phyloP scores from a whole-genome alignment of 2,888 invertebrate species.

The Ormyrus labotus region DNA sequence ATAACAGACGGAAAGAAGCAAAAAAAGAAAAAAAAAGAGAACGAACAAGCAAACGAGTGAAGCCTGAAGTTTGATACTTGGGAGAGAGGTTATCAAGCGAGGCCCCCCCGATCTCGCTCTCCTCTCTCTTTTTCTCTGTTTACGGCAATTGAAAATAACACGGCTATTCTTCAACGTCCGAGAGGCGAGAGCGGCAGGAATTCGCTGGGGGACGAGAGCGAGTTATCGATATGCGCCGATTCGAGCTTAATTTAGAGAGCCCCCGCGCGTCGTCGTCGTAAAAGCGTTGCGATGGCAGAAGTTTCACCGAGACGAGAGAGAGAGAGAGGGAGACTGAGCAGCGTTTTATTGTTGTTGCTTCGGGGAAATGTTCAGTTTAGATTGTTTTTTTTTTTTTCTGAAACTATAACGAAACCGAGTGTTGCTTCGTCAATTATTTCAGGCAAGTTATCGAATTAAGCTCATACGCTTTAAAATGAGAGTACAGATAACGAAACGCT shows the following conservation, averaged over 20 bases:
- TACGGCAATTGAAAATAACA: slow-evolving; percentile 47
- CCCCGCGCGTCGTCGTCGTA: background rate
- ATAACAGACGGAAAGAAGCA: too few relatives aligned
- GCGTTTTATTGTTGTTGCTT: too few relatives aligned
- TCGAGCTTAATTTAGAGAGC: slow-evolving; percentile 26
- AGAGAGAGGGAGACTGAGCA: too few relatives aligned
- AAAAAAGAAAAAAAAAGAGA: too few relatives aligned
- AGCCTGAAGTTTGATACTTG: slow-evolving; percentile 26
- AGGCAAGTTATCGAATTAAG: too few relatives aligned
- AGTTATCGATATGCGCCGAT: slow-evolving; percentile 12
- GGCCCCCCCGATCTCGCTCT: slow-evolving; percentile 8
- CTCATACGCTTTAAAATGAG: too few relatives aligned
- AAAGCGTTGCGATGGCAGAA: too few relatives aligned
- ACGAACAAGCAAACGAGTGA: slow-evolving; percentile 19
- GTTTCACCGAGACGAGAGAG: too few relatives aligned
- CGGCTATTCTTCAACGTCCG: slow-evolving; percentile 35
- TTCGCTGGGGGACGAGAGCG: background rate
- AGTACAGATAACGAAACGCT: background rate
- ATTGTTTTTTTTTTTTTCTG: too few relatives aligned
- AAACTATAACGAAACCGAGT: too few relatives aligned
- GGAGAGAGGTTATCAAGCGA: slow-evolving; percentile 34
- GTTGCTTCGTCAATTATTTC: too few relatives aligned
- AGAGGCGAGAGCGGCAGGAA: background rate
- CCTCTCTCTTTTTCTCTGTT: background rate
- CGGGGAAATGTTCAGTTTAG: too few relatives aligned